These are phyloP conservation scores for Lottia scabra DNA, from an alignment of 2,888 invertebrate genomes.

Conservation along the genomic window DNA sequence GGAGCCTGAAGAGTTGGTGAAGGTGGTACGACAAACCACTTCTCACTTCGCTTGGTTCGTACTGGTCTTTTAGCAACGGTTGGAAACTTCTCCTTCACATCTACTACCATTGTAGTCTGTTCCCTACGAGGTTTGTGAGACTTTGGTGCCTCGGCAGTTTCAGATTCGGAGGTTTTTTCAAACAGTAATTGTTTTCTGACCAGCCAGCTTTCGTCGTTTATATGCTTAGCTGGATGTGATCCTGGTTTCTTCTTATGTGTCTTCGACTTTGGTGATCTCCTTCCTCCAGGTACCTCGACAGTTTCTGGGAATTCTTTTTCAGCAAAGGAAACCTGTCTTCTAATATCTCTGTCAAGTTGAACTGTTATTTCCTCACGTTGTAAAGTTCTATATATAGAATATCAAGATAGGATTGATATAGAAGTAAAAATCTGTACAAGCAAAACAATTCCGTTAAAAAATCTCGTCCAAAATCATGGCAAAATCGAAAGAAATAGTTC, in stretches of 20 bases:
- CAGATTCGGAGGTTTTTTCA: background rate
- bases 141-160: background rate
- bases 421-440: no score
- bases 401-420: no score
- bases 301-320: no score
- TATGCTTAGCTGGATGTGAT: background rate
- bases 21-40: background rate
- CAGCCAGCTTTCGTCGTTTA: background rate
- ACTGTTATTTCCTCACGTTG: no score
- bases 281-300: background rate
- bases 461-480: no score
- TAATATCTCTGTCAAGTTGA: no score
- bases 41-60: background rate
- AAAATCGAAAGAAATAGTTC: no score
- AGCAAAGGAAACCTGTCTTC: no score
- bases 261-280: background rate
- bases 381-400: no score
- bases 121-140: background rate
- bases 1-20: background rate
- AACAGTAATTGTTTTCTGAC: background rate
- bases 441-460: no score
- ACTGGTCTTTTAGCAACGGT: background rate
- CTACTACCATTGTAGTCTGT: background rate
- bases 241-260: background rate
- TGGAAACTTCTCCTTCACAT: background rate